Conservation (phyloP, 2,797 vertebrate species). For the Falco biarmicus region DNA sequence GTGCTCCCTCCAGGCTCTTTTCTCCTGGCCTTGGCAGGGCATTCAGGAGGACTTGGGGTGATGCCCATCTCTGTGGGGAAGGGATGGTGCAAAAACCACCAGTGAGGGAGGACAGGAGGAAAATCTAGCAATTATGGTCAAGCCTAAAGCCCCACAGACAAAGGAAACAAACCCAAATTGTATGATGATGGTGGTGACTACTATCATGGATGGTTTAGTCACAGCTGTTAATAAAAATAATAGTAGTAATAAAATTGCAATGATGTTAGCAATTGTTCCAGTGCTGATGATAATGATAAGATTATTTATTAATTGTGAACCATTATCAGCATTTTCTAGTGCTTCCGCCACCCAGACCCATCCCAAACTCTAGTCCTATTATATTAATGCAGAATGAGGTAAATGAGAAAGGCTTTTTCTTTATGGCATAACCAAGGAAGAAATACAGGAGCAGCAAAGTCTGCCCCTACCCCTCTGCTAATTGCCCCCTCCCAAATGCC, state of each 20-base stretch:
- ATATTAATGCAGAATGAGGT: neutral
- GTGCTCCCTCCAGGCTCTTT: neutral
- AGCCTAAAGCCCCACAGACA: neutral
- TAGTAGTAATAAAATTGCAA: conserved; percentile 31
- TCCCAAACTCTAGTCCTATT: neutral
- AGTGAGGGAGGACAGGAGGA: neutral
- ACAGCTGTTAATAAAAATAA: conserved; percentile 45
- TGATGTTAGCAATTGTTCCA: neutral
- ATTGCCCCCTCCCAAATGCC: neutral
- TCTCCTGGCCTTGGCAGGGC: neutral
- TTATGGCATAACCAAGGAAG: neutral
- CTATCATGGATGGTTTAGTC: neutral
- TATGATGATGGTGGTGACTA: neutral
- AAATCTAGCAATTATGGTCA: neutral
- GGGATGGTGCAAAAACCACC: neutral
- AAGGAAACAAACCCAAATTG: neutral
- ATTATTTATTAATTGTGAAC: conserved; percentile 55
- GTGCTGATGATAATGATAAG: neutral
- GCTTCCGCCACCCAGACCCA: neutral
- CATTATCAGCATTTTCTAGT: conserved; percentile 26
- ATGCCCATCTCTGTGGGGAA: neutral
- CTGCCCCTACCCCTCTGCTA: neutral
- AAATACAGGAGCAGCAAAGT: neutral
- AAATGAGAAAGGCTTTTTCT: neutral
- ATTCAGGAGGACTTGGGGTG: neutral